Evolutionary conservation across 2,888 invertebrate species (phyloP).

Genomic region (Blastobasis lacticolella): DNA sequence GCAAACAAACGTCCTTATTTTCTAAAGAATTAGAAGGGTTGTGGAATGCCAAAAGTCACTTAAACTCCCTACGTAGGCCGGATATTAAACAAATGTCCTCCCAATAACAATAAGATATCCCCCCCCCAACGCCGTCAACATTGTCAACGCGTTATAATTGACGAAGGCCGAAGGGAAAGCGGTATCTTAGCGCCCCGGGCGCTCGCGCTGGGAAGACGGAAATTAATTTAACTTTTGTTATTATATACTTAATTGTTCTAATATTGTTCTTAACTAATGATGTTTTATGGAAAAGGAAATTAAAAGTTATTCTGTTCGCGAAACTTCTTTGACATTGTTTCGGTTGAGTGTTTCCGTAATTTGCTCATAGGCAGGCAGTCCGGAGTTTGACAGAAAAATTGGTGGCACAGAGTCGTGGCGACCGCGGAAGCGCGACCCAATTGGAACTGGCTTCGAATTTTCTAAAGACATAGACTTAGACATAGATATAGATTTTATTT

Average conservation of each 20-base stretch:
- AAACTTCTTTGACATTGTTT: neutral
- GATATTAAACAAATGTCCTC: too few species aligned
- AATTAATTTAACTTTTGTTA: constrained; percentile 16
- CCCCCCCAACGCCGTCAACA: too few species aligned
- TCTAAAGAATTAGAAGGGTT: too few species aligned
- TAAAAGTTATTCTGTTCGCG: neutral
- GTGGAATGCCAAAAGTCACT: too few species aligned
- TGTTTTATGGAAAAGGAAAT: constrained; percentile 7
- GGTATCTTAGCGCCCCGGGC: neutral
- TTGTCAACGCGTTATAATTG: too few species aligned
- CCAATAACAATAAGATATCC: too few species aligned
- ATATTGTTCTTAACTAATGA: constrained; percentile 9
- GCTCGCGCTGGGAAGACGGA: neutral
- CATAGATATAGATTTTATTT: neutral
- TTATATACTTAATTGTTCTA: constrained; percentile 11
- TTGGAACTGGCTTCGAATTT: neutral
- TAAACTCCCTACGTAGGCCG: too few species aligned
- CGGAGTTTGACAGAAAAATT: neutral
- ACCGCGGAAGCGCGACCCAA: neutral
- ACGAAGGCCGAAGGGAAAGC: too few species aligned
- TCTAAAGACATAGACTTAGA: neutral
- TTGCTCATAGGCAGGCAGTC: neutral
- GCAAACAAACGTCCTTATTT: too few species aligned
- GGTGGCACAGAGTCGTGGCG: neutral
- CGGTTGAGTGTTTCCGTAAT: neutral